Evolutionary conservation across 2,888 invertebrate genomes (phyloP).

Genomic region (Pachydiplax longipennis): DNA sequence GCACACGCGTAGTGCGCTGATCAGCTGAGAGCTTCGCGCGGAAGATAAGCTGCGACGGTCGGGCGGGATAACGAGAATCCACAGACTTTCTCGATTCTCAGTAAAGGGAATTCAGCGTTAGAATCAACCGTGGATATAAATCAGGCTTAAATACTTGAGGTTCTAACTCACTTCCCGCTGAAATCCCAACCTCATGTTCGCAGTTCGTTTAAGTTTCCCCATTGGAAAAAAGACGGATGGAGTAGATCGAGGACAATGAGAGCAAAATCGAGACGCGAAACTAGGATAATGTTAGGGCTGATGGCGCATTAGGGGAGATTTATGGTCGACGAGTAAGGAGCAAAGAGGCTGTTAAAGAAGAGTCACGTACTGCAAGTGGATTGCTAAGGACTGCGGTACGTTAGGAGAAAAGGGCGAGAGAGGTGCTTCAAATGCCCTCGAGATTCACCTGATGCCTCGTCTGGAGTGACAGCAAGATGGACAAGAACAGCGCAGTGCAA

Average conservation of each 20-base stretch:
- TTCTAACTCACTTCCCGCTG: too few species aligned
- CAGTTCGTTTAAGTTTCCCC: too few species aligned
- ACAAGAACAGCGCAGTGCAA: not conserved
- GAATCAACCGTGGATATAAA: too few species aligned
- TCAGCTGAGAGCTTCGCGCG: too few species aligned
- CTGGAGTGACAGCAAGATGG: not conserved
- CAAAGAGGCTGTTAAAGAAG: not conserved
- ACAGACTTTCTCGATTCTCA: too few species aligned
- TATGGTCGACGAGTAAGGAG: not conserved
- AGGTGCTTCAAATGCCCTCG: not conserved
- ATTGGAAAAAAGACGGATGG: not conserved
- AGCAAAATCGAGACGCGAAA: not conserved
- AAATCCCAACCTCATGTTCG: too few species aligned
- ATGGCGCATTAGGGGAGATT: not conserved
- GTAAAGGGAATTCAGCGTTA: too few species aligned
- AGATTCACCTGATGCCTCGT: not conserved
- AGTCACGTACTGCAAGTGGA: not conserved
- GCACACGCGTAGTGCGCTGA: too few species aligned
- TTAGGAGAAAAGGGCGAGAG: not conserved
- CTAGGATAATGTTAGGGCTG: not conserved
- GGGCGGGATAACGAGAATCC: too few species aligned
- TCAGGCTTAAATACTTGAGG: too few species aligned
- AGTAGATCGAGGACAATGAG: not conserved
- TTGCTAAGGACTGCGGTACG: not conserved
- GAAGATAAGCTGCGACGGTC: too few species aligned